Evolutionary conservation across 2,113 vertebrate genomes (phyloP), one percentile per base, ranked within the genome.

Genomic region (Chionodraco myersi): DNA sequence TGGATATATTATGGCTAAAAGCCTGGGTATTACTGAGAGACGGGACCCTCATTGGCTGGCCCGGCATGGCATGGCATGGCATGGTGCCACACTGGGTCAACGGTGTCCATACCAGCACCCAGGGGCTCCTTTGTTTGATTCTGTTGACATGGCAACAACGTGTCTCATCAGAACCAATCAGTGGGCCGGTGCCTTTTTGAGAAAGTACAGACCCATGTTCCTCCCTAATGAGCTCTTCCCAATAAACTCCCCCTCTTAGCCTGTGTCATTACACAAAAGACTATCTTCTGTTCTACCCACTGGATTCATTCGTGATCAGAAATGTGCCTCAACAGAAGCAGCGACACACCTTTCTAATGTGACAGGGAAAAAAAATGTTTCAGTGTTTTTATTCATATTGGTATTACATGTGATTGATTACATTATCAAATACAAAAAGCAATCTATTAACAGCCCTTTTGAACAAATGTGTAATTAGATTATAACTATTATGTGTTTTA

Each of bases 151-250:
- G 67, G 75, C 4, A 80, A 82, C 75, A 68, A 49, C 72, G 69
- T 41, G 36, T 41, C 36, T 41, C 36, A 41, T 41, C 36, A 41
- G 36, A 41, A 7, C 36, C 36, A 41, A 41, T 41, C 36, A 41
- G 36, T 41, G 36, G 36, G 36, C 9, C 8, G 8, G 5, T 16
- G 12, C 30, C 44, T 72, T 81, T 72, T 71, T 68, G 75, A 76
- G 56, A 61, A 77, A 75, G 72, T 57, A 66, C 64, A 78, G 61
- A 85, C 72, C 75, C 73, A 65, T 64, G 62, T 26, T 54, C 16
- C 59, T 58, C 78, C 53, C 66, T 92, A 93, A 94, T 91, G 90
- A 92, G 83, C 72, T 77, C 59, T 65, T 75, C 77, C 61, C 47
- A 79, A 54, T 76, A 36, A 83, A 7, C 77, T 71, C 60, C 34